Base-by-base conservation (phyloP, 2,113 vertebrate genomes). In the Heteronetta atricapilla region DNA sequence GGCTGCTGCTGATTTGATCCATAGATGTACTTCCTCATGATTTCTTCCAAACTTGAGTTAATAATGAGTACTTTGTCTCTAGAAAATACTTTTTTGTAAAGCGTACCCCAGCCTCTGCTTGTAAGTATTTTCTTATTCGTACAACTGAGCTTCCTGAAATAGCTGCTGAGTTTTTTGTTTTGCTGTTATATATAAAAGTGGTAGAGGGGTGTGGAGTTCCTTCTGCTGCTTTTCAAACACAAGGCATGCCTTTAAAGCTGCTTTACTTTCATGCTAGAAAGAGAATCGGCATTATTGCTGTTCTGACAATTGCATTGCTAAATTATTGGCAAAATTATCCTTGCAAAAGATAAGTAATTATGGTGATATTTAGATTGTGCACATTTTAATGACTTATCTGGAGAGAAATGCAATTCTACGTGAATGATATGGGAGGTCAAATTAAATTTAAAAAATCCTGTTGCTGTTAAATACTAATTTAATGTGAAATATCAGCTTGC, bases 201-300 rank as follows among this genome's bases (percentile, higher is more conserved):
- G 93, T 82, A 52, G 74, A 91, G 94, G 97, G 96, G 90, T 76
- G 95, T 85, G 93, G 94, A 94, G 91, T 91, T 96, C 95, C 95
- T 96, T 96, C 93, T 96, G 95, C 91, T 88, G 92, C 70, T 93
- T 96, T 93, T 94, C 90, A 94, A 77, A 95, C 86, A 40, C 70
- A 56, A 96, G 96, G 82, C 63, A 89, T 93, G 97, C 84, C 93
- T 93, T 95, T 89, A 84, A 66, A 95, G 96, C 80, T 88, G 63
- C 72, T 96, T 92, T 13, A 66, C 89, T 96, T 95, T 87, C 33
- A 26, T 3, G 3, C 62, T 86, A 25, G 74, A 80, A 93, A 85
- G 86, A 86, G 66, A 53, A 59, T 94, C n/a, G 6, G 86, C 6
- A 3, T 56, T 90, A 60, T 14, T 82, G 21, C 72, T 93, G 92